Conservation (phyloP, 2,888 invertebrate species). For the Megaustenia siamemsis region DNA sequence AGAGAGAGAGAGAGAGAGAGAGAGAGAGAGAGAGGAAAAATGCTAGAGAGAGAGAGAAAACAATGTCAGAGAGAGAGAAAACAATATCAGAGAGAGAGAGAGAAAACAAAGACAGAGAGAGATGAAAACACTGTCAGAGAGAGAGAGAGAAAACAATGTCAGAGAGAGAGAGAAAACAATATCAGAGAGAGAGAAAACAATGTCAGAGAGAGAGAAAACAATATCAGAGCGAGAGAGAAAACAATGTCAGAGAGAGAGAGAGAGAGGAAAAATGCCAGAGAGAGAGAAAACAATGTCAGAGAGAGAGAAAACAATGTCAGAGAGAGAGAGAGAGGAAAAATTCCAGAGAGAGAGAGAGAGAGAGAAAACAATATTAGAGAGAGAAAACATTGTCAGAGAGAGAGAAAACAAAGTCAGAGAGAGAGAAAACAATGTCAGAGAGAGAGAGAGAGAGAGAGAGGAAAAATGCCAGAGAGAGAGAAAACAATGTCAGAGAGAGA, state of each 20-base stretch:
- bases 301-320: neutral
- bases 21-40: neutral
- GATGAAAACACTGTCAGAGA: neutral
- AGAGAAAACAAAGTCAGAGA: too few species aligned
- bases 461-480: too few species aligned
- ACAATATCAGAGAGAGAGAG: too few species aligned
- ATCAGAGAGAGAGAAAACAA: neutral
- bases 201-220: too few species aligned
- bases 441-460: neutral
- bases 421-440: too few species aligned
- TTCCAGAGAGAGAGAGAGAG: neutral
- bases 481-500: too few species aligned
- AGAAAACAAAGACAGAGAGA: too few species aligned
- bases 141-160: neutral
- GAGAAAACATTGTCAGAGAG: neutral
- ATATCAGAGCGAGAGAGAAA: neutral
- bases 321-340: neutral
- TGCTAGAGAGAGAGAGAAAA: too few species aligned
- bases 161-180: constrained; percentile 1
- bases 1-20: neutral
- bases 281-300: neutral
- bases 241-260: neutral
- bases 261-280: neutral
- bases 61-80: too few species aligned
- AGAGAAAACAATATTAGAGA: neutral